Evolutionary conservation across 2,888 invertebrate species (phyloP).

Genomic region (Rhodophaea formosa): DNA sequence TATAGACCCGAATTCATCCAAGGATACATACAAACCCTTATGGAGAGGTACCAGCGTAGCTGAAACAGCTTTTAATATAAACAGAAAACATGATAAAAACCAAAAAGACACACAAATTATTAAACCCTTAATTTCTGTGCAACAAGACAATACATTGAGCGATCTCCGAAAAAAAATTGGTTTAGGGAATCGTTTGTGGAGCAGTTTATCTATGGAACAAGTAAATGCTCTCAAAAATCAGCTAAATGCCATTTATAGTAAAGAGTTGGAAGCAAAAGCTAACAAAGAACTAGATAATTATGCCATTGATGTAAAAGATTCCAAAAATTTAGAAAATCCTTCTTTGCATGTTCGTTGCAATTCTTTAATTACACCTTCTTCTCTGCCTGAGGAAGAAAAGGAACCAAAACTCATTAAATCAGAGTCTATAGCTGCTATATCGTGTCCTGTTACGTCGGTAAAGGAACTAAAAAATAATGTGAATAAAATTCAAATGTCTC

Average conservation of each 20-base stretch:
- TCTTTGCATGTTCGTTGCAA: conserved; percentile 81
- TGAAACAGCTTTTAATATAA: conserved; percentile 87
- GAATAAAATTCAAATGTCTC: conserved; percentile 73
- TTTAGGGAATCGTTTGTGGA: conserved; percentile 89
- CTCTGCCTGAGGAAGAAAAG: conserved; percentile 53
- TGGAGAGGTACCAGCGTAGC: conserved; percentile 92
- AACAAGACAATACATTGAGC: conserved; percentile 67
- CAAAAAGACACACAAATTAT: conserved; percentile 46
- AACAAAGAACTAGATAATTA: conserved; percentile 73
- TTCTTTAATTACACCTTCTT: conserved; percentile 74
- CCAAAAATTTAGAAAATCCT: conserved; percentile 52
- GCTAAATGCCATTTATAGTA: conserved; percentile 89
- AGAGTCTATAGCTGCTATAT: conserved; percentile 80
- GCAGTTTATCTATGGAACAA: conserved; percentile 91
- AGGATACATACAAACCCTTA: conserved; percentile 88
- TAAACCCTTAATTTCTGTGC: conserved; percentile 51
- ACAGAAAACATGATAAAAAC: conserved; percentile 79
- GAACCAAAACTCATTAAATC: conserved; percentile 71
- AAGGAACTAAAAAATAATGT: conserved; percentile 74
- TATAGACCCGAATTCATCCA: conserved; percentile 65
- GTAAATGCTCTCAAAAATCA: conserved; percentile 90
- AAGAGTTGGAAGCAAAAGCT: conserved; percentile 71
- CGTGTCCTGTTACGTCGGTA: conserved; percentile 62
- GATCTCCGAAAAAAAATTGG: conserved; percentile 77
- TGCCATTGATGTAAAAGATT: conserved; percentile 82